Evolutionary conservation across 2,113 vertebrate genomes (phyloP).

Genomic region (Malaclemys terrapin): DNA sequence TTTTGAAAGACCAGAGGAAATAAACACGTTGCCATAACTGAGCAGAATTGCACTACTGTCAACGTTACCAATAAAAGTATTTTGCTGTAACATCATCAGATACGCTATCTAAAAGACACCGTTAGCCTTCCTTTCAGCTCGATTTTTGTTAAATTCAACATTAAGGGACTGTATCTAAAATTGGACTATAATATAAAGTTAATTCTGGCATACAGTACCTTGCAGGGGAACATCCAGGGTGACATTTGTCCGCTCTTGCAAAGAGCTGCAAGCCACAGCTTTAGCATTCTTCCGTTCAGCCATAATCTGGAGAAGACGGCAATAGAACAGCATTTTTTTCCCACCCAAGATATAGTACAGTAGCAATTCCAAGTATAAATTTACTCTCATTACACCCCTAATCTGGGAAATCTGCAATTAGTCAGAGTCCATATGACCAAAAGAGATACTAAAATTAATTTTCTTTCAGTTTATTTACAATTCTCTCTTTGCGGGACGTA

Average conservation of each 20-base stretch:
- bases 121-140: background rate
- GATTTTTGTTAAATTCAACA: background rate
- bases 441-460: background rate
- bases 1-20: background rate
- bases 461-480: background rate
- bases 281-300: slow-evolving; percentile 97
- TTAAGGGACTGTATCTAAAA: background rate
- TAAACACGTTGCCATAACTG: background rate
- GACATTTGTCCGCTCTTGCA: slow-evolving; percentile 82
- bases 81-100: background rate
- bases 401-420: background rate
- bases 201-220: slow-evolving; percentile 81
- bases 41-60: background rate
- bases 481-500: background rate
- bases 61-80: background rate
- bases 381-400: background rate
- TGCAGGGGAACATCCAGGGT: slow-evolving; percentile 94
- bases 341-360: background rate
- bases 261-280: slow-evolving; percentile 90
- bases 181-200: rapidly evolving
- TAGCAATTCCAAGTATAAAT: background rate
- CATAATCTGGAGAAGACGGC: slow-evolving; percentile 89
- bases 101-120: background rate
- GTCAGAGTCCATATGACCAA: background rate
- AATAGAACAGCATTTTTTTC: background rate